Evolutionary conservation across 2,113 vertebrate species (phyloP).

Genomic region (Toxostoma redivivum): DNA sequence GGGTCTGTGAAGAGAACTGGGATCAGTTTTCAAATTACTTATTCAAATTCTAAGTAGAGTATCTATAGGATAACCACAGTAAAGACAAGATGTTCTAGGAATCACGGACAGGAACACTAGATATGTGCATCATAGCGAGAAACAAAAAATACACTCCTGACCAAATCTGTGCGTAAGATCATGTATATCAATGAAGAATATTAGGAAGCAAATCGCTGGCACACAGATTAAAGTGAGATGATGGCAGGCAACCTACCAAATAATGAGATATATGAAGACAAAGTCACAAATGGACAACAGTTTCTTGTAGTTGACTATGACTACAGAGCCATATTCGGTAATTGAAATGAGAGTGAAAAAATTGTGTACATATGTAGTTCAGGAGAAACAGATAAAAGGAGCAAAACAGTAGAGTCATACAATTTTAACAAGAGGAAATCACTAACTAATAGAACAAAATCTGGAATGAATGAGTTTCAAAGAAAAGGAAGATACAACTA

Average conservation of each 20-base stretch:
- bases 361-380: neutral
- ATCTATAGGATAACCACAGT: neutral
- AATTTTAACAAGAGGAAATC: neutral
- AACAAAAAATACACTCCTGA: neutral
- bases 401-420: neutral
- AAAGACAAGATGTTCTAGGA: constrained; percentile 19
- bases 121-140: neutral
- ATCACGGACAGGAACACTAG: neutral
- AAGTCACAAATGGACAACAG: constrained; percentile 1
- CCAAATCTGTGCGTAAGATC: neutral
- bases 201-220: neutral
- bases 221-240: constrained; percentile 25
- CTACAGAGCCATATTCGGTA: neutral
- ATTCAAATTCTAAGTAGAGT: neutral
- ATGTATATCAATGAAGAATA: neutral
- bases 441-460: constrained; percentile 1
- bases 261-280: neutral
- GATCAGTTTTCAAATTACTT: neutral
- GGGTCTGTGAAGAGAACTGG: neutral
- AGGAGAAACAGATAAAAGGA: neutral
- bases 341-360: neutral
- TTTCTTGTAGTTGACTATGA: neutral
- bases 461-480: neutral
- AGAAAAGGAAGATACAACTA: neutral
- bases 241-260: constrained; percentile 5